Percentiles rank a stretch among this genome's conserved stretches.
These are phyloP conservation scores for Dunckerocampus dactyliophorus DNA, from an alignment of 2,113 vertebrate genomes.

Conservation along the genomic window DNA sequence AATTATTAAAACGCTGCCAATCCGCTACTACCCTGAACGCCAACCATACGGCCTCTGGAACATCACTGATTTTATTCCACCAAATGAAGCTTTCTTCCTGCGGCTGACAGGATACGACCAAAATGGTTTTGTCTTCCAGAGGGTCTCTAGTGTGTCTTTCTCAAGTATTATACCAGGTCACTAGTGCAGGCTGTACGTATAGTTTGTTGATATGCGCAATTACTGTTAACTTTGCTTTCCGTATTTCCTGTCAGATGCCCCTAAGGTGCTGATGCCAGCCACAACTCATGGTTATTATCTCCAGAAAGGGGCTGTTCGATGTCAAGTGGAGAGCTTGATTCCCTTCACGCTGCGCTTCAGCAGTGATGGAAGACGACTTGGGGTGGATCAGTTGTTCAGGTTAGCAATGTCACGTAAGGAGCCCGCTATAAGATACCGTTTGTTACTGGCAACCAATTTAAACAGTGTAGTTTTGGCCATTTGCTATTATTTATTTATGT, in stretches of 20 bases:
- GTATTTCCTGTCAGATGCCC: constrained; percentile 66
- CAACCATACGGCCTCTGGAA: constrained; percentile 89
- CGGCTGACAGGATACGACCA: constrained; percentile 87
- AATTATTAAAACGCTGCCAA: constrained; percentile 85
- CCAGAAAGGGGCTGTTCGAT: constrained; percentile 78
- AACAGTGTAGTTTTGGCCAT: too few species aligned
- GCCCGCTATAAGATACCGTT: background rate
- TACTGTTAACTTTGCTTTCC: background rate
- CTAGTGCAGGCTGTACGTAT: constrained; percentile 15
- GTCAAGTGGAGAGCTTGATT: constrained; percentile 86
- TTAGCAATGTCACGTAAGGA: constrained; percentile 40
- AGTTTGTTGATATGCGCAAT: background rate
- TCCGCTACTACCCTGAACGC: constrained; percentile 85
- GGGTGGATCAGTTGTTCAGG: constrained; percentile 88
- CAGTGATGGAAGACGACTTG: constrained; percentile 80
- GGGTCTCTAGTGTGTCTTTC: constrained; percentile 93
- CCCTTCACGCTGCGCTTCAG: constrained; percentile 86
- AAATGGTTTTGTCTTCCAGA: constrained; percentile 86
- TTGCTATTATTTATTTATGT: too few species aligned
- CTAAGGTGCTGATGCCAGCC: constrained; percentile 84
- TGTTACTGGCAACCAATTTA: background rate
- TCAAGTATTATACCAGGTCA: constrained; percentile 89
- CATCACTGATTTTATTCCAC: constrained; percentile 91
- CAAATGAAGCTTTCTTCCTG: constrained; percentile 90
- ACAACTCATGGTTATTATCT: constrained; percentile 89